Percentiles rank a stretch among this genome's conserved stretches.
Conservation (phyloP, 2,113 vertebrate species). For the Sinocyclocheilus grahami region DNA sequence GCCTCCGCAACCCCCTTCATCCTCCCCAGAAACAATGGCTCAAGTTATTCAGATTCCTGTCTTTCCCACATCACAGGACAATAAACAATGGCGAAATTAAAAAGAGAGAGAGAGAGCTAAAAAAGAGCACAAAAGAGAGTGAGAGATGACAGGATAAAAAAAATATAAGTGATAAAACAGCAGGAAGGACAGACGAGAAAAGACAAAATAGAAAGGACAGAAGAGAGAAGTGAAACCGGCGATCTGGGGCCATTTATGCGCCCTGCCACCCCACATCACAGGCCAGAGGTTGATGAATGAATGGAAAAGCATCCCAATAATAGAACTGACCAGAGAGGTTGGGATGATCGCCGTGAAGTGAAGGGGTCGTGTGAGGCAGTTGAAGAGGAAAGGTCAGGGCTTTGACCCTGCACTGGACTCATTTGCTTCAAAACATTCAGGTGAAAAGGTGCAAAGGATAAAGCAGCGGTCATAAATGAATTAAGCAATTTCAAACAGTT, state of each 20-base stretch:
- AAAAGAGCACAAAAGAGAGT: constrained; percentile 8
- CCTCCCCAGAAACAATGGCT: constrained; percentile 43
- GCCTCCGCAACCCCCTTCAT: not conserved
- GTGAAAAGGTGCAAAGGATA: not conserved
- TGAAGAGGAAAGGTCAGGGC: constrained; percentile 18
- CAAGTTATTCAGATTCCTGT: constrained; percentile 35
- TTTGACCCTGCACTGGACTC: not conserved
- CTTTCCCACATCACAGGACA: constrained; percentile 43
- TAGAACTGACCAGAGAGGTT: constrained; percentile 58
- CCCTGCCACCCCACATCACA: constrained; percentile 68
- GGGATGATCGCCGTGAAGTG: not conserved
- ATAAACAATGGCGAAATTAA: constrained; percentile 30
- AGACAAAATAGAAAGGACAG: constrained; percentile 36
- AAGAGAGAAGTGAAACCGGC: constrained; percentile 15
- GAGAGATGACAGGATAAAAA: not conserved
- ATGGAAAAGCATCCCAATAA: constrained; percentile 69
- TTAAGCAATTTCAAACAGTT: not conserved
- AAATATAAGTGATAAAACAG: constrained; percentile 21
- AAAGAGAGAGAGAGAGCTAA: constrained; percentile 30
- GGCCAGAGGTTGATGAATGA: constrained; percentile 67
- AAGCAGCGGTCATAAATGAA: not conserved
- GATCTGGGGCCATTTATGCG: constrained; percentile 48
- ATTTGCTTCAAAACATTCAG: constrained; percentile 5
- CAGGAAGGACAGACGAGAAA: constrained; percentile 43
- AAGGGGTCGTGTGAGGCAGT: not conserved